Base-by-base conservation (phyloP, 1,140 invertebrate species). In the Saccostrea cuccullata region DNA sequence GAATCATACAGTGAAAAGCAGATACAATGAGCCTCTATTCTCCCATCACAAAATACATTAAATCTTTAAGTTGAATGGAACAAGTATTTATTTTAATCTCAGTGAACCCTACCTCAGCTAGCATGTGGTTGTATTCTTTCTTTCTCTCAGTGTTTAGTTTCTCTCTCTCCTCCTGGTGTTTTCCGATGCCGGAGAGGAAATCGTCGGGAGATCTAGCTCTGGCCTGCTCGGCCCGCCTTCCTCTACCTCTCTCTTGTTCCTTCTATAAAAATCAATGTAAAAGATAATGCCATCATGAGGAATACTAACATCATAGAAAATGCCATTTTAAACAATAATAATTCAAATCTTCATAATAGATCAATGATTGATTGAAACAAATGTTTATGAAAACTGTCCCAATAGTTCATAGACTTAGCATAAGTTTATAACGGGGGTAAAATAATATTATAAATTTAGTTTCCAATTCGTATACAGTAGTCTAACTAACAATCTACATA, bases 71-170 rank as follows among this genome's bases (percentile, higher is more conserved):
- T n/a, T 67, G 17, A 67, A 60, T 60, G 58, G n/a, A 64, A 20
- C 15, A 64, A 30, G 11, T 26, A 77, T 64, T 64, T 17, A 64
- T 6, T 20, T 20, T 64, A n/a, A 64, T 60, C 13, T 17, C 20
- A 60, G 13, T 20, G 58, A 64, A 47, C 60, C 20, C 64, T 15
- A 91, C 91, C 89, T 88, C 84, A 64, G 64, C 36, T n/a, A 92
- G 23, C 23, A 91, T 30, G 67, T 88, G 77, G 55, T 92, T 91
- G 85, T 93, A 93, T 82, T 93, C 91, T 23, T 88, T 67, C 73
- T 89, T 91, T 83, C 92, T 90, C 67, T 93, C 91, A 56, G 90
- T 89, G 60, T 91, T 88, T 8, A 93, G 88, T 64, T 89, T 90
- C 30, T 89, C 86, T 60, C 88, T 85, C 67, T 87, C 77, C 55